Conservation (phyloP, 2,113 vertebrate species). For the Actenoides hombroni region DNA sequence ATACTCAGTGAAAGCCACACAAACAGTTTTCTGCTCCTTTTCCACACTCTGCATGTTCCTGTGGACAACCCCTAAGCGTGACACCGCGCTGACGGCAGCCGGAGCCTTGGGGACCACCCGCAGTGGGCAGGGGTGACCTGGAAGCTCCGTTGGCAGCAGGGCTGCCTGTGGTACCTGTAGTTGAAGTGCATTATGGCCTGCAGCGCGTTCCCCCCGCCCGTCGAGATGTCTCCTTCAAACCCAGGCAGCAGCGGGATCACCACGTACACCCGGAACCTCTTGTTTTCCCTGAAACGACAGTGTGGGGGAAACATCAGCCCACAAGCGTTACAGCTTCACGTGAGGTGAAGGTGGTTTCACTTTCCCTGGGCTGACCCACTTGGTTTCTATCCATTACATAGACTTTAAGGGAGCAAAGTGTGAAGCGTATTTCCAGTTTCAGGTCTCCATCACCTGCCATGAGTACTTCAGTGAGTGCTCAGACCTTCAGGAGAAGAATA, state of each 20-base stretch:
- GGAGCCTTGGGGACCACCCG: rapidly evolving
- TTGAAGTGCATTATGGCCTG: conserved; percentile 99
- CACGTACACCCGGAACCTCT: conserved; percentile 88
- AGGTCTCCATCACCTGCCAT: neutral
- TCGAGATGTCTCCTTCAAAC: conserved; percentile 95
- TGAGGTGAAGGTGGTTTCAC: neutral
- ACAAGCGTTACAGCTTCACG: rapidly evolving
- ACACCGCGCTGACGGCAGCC: rapidly evolving
- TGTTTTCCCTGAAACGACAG: conserved; percentile 76
- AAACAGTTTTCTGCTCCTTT: neutral
- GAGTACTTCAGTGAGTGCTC: neutral
- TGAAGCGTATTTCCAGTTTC: neutral
- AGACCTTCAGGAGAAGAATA: neutral
- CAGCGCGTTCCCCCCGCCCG: conserved; percentile 90
- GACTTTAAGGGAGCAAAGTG: neutral
- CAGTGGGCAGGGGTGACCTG: neutral
- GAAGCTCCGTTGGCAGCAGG: neutral
- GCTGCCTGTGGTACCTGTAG: conserved; percentile 82
- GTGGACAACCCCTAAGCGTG: rapidly evolving
- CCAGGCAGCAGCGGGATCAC: conserved; percentile 94
- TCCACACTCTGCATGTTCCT: neutral
- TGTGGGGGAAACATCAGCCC: neutral
- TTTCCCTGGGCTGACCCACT: rapidly evolving
- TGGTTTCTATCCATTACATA: neutral
- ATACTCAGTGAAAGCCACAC: neutral